Conservation (phyloP, 2,113 vertebrate species). For the Mastomys natalensis region DNA sequence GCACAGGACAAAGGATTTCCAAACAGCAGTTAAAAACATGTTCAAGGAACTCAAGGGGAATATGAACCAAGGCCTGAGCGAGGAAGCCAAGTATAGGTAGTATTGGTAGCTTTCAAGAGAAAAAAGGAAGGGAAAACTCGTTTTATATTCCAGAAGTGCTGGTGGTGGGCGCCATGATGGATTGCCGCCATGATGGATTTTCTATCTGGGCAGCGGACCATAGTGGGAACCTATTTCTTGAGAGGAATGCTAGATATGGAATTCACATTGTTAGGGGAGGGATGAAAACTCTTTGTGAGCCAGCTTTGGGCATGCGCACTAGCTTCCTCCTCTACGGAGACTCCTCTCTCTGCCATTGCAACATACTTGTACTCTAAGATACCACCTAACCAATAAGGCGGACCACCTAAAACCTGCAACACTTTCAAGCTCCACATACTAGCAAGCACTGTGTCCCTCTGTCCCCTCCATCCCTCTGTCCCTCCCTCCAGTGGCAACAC, state of each 20-base stretch:
- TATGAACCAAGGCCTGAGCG: neutral
- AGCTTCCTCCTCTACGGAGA: fast-evolving
- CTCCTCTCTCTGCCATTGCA: neutral
- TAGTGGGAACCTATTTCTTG: neutral
- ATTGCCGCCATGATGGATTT: neutral
- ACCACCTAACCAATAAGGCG: neutral
- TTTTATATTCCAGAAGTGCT: neutral
- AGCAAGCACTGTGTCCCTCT: no score
- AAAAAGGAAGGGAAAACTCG: no score
- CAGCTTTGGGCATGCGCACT: no score
- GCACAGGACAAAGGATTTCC: neutral
- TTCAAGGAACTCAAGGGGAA: neutral
- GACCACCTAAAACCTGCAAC: neutral
- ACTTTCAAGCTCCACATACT: neutral
- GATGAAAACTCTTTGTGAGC: neutral
- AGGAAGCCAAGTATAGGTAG: neutral
- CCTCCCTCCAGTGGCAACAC: no score
- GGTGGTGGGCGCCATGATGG: neutral
- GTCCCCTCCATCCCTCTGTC: neutral
- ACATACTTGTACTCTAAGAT: neutral
- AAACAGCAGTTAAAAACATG: neutral
- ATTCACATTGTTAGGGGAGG: neutral
- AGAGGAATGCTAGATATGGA: neutral
- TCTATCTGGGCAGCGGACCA: neutral
- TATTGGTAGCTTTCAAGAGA: neutral